These are phyloP conservation scores for Diadophis punctatus DNA, from an alignment of 2,113 vertebrate genomes.

Conservation along the genomic window DNA sequence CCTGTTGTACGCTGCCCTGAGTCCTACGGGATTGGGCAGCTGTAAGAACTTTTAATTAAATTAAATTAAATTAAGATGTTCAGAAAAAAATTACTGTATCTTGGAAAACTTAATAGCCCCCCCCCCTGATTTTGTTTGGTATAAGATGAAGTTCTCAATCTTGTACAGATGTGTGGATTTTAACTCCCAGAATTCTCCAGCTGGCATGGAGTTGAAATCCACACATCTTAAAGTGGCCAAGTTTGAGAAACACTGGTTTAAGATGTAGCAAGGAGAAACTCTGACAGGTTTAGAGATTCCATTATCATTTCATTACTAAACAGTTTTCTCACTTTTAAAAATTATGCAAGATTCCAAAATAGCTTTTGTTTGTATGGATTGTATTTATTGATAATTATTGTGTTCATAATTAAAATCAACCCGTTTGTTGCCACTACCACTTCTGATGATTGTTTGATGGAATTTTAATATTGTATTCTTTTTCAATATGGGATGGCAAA, in stretches of 20 bases:
- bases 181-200: background rate
- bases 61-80: too few species aligned
- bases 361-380: background rate
- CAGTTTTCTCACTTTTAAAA: background rate
- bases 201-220: background rate
- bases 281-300: background rate
- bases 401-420: background rate
- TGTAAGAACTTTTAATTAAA: too few species aligned
- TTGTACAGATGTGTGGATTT: background rate
- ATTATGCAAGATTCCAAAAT: background rate
- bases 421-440: background rate
- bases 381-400: background rate
- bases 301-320: background rate
- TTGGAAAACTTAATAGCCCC: background rate
- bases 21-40: too few species aligned
- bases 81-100: background rate
- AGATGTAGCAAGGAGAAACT: background rate
- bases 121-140: background rate
- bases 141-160: background rate
- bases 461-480: background rate
- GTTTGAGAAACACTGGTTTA: background rate
- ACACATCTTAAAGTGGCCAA: background rate
- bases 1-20: too few species aligned
- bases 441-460: background rate
- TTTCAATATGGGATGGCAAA: background rate